phyloP scores from a whole-genome alignment of 2,888 invertebrate genomes.

The Ceriagrion tenellum region DNA sequence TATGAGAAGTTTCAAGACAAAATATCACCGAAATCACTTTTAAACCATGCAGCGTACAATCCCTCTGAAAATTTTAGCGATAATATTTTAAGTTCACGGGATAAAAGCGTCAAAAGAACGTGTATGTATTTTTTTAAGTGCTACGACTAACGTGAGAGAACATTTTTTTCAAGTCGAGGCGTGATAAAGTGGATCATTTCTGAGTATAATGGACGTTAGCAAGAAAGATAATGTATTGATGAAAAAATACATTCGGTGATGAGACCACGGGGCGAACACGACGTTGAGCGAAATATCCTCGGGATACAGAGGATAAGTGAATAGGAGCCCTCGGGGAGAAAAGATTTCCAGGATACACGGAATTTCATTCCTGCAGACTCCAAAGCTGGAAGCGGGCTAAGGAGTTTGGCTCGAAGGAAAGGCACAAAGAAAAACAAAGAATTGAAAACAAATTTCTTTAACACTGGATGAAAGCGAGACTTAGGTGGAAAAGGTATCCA shows the following conservation, averaged over 20 bases:
- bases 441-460: background rate
- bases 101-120: too few relatives aligned
- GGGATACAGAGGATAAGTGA: background rate
- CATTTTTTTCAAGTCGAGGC: too few relatives aligned
- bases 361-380: background rate
- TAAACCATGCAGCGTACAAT: too few relatives aligned
- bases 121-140: too few relatives aligned
- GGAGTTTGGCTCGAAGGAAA: background rate
- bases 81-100: too few relatives aligned
- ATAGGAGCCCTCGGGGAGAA: background rate
- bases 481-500: background rate
- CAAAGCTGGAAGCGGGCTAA: background rate
- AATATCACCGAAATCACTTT: too few relatives aligned
- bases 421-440: background rate
- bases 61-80: too few relatives aligned
- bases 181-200: too few relatives aligned
- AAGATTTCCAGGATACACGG: background rate
- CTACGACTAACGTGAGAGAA: too few relatives aligned
- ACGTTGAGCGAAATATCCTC: background rate
- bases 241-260: background rate
- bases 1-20: too few relatives aligned
- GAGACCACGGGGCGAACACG: background rate
- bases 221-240: background rate
- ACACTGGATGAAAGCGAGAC: too few relatives aligned
- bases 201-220: too few relatives aligned